Evolutionary conservation across 2,113 vertebrate species (phyloP).

Genomic region (Pteronura brasiliensis): DNA sequence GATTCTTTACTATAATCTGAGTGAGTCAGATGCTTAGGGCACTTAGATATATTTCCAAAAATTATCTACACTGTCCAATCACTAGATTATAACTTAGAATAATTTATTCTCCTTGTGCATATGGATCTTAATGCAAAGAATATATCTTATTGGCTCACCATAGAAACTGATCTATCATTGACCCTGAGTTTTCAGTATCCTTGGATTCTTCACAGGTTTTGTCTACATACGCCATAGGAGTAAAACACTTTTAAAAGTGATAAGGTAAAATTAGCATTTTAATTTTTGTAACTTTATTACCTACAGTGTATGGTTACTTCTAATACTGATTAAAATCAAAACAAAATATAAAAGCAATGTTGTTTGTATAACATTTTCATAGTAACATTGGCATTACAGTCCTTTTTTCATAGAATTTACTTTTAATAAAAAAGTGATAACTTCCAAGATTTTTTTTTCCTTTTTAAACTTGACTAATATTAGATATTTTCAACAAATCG

Average conservation of each 20-base stretch:
- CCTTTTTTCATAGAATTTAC: neutral
- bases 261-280: conserved; percentile 31
- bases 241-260: neutral
- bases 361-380: neutral
- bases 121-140: neutral
- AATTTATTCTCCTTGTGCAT: neutral
- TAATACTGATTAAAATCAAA: conserved; percentile 25
- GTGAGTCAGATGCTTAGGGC: neutral
- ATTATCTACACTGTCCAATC: neutral
- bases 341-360: neutral
- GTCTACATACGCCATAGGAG: neutral
- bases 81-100: neutral
- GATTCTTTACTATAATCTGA: neutral
- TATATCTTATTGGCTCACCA: neutral
- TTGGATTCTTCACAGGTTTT: neutral
- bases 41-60: conserved; percentile 5
- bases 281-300: neutral
- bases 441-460: neutral
- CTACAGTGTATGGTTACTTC: neutral
- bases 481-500: neutral
- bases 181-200: neutral
- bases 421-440: conserved; percentile 1
- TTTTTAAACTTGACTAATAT: neutral
- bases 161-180: neutral
- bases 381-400: neutral